A percentile compares a stretch with the other conserved stretches of the same genome.
phyloP scores from a whole-genome alignment of 1,140 invertebrate species.

The Rhyzopertha dominica region DNA sequence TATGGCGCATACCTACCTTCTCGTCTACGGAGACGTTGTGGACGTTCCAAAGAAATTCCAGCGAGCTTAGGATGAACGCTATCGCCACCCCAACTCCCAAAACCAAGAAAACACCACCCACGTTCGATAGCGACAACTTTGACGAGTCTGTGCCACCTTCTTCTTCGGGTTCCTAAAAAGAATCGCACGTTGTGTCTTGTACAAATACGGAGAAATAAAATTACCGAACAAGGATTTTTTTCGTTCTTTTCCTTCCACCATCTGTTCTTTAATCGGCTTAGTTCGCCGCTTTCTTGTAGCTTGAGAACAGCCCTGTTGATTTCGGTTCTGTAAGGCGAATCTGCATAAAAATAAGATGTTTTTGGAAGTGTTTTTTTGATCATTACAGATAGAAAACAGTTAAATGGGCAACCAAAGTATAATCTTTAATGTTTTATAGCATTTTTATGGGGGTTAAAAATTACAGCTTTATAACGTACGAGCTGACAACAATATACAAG shows the following conservation, averaged over 20 bases:
- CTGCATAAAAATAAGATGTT: conserved; percentile 42
- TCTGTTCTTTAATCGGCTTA: conserved; percentile 73
- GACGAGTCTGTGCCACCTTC: conserved; percentile 36
- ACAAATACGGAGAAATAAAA: background rate
- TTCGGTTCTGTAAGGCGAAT: conserved; percentile 64
- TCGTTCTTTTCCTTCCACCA: conserved; percentile 74
- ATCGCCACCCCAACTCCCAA: conserved; percentile 64
- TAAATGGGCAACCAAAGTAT: too few species aligned
- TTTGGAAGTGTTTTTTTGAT: too few species aligned
- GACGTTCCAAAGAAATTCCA: conserved; percentile 80
- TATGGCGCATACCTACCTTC: conserved; percentile 50
- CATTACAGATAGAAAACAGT: too few species aligned
- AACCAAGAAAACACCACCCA: conserved; percentile 88
- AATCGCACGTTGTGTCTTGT: background rate
- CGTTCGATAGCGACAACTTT: conserved; percentile 73
- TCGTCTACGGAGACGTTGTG: conserved; percentile 70
- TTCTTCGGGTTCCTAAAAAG: conserved; percentile 13
- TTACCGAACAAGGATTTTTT: conserved; percentile 27
- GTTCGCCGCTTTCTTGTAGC: conserved; percentile 73
- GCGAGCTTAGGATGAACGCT: conserved; percentile 60
- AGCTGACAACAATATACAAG: too few species aligned
- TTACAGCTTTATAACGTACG: too few species aligned
- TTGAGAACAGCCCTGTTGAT: conserved; percentile 71
- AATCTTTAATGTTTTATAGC: too few species aligned
- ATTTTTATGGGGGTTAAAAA: too few species aligned